These are phyloP conservation scores for Acromyrmex charruanus DNA, from an alignment of 1,140 invertebrate species.

Conservation along the genomic window DNA sequence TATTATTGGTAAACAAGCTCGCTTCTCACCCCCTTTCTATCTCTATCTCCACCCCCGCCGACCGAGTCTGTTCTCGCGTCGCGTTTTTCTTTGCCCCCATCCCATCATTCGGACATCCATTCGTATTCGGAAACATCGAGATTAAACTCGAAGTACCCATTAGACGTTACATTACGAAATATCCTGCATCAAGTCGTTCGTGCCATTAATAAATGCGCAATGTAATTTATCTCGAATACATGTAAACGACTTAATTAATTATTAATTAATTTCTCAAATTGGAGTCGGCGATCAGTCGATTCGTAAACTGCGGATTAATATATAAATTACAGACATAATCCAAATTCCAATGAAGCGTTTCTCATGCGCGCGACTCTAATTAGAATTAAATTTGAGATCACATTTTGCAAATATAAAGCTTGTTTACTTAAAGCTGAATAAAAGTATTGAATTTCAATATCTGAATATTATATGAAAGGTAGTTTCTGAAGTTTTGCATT, in stretches of 20 bases:
- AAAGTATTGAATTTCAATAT: conserved; percentile 19
- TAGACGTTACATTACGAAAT: conserved; percentile 24
- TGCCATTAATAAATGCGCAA: conserved; percentile 17
- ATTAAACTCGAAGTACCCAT: conserved; percentile 32
- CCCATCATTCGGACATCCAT: background rate
- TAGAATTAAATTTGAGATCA: conserved; percentile 36
- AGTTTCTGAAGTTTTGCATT: background rate
- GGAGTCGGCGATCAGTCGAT: background rate
- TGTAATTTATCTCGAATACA: conserved; percentile 25
- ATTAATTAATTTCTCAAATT: conserved; percentile 63
- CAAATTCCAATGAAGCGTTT: conserved; percentile 13
- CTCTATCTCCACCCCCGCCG: background rate
- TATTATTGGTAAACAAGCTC: conserved; percentile 62
- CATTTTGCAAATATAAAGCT: background rate
- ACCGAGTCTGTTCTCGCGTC: background rate
- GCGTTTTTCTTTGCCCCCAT: background rate
- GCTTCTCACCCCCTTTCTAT: background rate
- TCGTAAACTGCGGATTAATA: conserved; percentile 37
- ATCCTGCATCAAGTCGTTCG: background rate
- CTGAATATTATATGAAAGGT: background rate
- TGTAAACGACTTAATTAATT: conserved; percentile 45
- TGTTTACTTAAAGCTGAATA: background rate
- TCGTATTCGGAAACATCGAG: conserved; percentile 13
- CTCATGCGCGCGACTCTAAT: background rate
- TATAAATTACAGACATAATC: conserved; percentile 44